phyloP scores from a whole-genome alignment of 2,113 vertebrate genomes.

The Struthio camelus region DNA sequence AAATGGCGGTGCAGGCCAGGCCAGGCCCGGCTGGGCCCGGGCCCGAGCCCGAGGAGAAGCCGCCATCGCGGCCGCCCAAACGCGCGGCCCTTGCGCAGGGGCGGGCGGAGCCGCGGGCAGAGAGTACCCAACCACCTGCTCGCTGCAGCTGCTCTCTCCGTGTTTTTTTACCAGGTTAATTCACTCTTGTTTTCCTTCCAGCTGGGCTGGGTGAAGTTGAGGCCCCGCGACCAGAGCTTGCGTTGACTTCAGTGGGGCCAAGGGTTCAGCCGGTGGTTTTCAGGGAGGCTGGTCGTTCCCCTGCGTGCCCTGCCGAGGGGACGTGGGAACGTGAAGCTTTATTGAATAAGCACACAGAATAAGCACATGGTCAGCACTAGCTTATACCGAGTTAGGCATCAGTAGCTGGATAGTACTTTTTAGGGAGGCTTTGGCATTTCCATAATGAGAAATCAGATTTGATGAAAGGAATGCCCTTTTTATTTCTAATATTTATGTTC shows the following conservation, averaged over 20 bases:
- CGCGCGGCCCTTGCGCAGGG: too few relatives aligned
- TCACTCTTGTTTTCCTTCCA: accelerated
- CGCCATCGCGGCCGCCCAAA: too few relatives aligned
- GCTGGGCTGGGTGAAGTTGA: background rate
- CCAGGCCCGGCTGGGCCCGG: background rate
- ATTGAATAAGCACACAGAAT: accelerated
- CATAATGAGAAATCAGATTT: background rate
- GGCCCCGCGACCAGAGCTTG: accelerated
- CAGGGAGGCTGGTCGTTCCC: accelerated
- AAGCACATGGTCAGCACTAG: accelerated
- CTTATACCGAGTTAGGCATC: background rate
- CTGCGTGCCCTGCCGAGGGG: accelerated
- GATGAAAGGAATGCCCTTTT: background rate
- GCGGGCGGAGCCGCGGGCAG: accelerated
- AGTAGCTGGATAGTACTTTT: too few relatives aligned
- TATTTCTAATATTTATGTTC: background rate
- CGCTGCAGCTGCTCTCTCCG: accelerated
- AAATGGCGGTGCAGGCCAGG: background rate
- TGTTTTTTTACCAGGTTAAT: background rate
- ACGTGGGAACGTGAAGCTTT: background rate
- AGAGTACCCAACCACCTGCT: background rate
- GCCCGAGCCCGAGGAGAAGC: background rate
- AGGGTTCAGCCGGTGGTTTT: accelerated
- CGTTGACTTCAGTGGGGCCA: background rate
- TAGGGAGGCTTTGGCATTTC: background rate